These are phyloP conservation scores for Epinephelus awoara DNA, from an alignment of 2,797 vertebrate species.

Conservation along the genomic window DNA sequence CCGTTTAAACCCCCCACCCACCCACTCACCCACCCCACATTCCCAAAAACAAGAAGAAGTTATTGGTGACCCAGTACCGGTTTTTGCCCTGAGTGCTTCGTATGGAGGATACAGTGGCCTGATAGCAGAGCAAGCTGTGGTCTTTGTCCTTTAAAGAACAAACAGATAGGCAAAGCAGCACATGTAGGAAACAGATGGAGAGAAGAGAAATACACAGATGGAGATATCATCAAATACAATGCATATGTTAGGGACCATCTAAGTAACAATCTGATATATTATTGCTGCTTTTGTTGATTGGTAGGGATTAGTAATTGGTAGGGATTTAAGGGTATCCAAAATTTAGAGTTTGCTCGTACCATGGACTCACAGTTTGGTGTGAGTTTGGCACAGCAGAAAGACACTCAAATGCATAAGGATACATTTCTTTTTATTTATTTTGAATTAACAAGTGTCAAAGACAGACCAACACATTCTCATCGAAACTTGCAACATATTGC, in stretches of 20 bases:
- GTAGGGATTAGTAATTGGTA: neutral
- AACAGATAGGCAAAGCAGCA: conserved; percentile 16
- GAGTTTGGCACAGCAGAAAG: no score
- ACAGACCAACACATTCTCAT: no score
- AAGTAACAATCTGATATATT: neutral
- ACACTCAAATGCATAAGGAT: no score
- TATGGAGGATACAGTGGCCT: conserved; percentile 50
- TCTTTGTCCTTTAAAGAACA: conserved; percentile 73
- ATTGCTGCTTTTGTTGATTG: neutral
- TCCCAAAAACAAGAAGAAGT: conserved; percentile 56
- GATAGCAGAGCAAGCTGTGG: conserved; percentile 59
- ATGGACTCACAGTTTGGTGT: no score
- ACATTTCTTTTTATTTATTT: no score
- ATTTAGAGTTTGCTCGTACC: no score
- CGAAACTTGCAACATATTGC: no score
- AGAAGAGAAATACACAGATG: neutral
- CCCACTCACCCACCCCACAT: conserved; percentile 1
- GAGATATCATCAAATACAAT: neutral
- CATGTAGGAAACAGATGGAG: conserved; percentile 15
- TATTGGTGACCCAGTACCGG: conserved; percentile 60
- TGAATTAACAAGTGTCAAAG: no score
- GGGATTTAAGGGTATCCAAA: no score
- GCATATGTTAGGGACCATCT: neutral
- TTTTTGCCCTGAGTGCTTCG: conserved; percentile 60
- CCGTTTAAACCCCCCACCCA: conserved; percentile 46